Conservation (phyloP, 2,797 vertebrate species). For the Cirrhinus mrigala region DNA sequence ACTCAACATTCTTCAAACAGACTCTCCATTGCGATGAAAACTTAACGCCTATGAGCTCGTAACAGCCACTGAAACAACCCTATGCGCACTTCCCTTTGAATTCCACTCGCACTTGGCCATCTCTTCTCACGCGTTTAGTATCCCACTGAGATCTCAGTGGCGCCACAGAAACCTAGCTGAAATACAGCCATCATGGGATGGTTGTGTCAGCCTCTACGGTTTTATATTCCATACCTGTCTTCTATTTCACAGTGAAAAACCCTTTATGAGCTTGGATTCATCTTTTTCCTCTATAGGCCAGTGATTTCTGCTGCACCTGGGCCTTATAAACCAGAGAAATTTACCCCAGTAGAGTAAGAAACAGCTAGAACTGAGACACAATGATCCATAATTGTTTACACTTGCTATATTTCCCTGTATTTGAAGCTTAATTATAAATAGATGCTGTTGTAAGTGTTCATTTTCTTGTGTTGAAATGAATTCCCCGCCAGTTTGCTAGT, state of each 20-base stretch:
- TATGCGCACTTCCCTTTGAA: background rate
- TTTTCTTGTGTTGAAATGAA: slow-evolving; percentile 39
- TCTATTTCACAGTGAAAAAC: slow-evolving; percentile 29
- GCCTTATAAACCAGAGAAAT: slow-evolving; percentile 42
- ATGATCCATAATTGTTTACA: slow-evolving; percentile 29
- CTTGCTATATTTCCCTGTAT: slow-evolving; percentile 18
- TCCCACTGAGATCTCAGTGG: slow-evolving; percentile 10
- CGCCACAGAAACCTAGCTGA: slow-evolving; percentile 29
- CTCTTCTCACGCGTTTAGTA: background rate
- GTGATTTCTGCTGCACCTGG: slow-evolving; percentile 42
- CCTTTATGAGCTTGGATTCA: slow-evolving; percentile 28
- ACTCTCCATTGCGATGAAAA: slow-evolving; percentile 19
- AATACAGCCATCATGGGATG: slow-evolving; percentile 55
- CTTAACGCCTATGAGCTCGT: background rate
- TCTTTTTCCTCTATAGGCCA: slow-evolving; percentile 12
- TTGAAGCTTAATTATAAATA: slow-evolving; percentile 17
- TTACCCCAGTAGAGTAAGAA: slow-evolving; percentile 27
- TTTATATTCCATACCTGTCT: slow-evolving; percentile 32
- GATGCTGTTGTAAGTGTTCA: slow-evolving; percentile 24
- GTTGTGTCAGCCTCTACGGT: slow-evolving; percentile 28
- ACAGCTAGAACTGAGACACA: background rate
- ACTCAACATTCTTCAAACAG: background rate
- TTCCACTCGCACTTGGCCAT: slow-evolving; percentile 18
- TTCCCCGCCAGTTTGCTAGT: slow-evolving; percentile 13
- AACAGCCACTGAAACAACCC: background rate